Evolutionary conservation across 2,797 vertebrate species (phyloP).

Genomic region (Halcyon smyrnensis): DNA sequence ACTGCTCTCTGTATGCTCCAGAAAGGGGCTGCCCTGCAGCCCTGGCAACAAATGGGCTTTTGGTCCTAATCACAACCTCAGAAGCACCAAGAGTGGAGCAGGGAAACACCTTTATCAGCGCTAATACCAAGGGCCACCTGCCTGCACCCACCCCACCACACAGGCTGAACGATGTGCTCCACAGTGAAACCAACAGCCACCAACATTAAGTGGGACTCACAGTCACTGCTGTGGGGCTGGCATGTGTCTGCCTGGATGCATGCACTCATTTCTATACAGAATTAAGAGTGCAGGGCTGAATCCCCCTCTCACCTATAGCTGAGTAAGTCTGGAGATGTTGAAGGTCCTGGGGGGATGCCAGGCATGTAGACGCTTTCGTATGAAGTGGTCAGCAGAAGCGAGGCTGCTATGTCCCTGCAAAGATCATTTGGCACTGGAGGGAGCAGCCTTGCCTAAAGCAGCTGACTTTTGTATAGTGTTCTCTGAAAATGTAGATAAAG

Average conservation of each 20-base stretch:
- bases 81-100: neutral
- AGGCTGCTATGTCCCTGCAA: neutral
- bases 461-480: neutral
- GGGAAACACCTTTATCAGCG: neutral
- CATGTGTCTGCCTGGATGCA: neutral
- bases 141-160: neutral
- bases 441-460: constrained; percentile 1
- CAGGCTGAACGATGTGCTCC: neutral
- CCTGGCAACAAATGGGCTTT: rapidly evolving
- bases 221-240: rapidly evolving
- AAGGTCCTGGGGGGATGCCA: neutral
- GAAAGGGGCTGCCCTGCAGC: neutral
- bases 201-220: rapidly evolving
- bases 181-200: neutral
- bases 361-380: neutral
- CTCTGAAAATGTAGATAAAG: constrained; percentile 43
- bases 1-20: neutral
- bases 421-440: neutral
- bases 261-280: rapidly evolving
- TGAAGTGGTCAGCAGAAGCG: neutral
- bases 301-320: neutral
- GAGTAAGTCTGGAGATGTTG: neutral
- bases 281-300: neutral
- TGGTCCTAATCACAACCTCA: rapidly evolving
- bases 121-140: rapidly evolving